Base-by-base conservation (phyloP, 2,113 vertebrate genomes). In the Pachycephala philippinensis region DNA sequence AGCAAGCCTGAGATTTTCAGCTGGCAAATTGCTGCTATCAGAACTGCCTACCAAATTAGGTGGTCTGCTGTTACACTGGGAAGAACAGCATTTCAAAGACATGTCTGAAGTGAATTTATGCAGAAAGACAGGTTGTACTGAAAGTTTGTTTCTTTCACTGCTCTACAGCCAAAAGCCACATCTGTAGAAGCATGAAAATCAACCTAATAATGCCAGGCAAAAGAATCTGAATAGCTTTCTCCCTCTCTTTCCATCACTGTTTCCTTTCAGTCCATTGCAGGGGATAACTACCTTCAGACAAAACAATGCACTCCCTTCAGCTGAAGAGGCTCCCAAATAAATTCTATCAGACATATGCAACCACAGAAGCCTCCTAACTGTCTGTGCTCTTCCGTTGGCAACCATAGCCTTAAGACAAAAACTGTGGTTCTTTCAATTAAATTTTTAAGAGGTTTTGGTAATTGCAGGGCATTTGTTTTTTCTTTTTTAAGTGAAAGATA, bases 111-210 rank as follows among this genome's bases (percentile, higher is more conserved):
- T 50, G 56, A 79, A 66, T 85, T 84, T 91, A 89, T 49, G 76
- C 28, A 95, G 64, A 92, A 91, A 76, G 74, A 77, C 45, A 76
- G 57, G 75, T 60, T 82, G 66, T 47, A 74, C 69, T 60, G 45
- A 83, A 93, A 94, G 77, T 88, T 87, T 28, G 12, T 66, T 96
- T 88, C 63, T 88, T 90, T 57, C 71, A 49, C 54, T 49, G 68
- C 79, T 90, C 57, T 74, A 77, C 42, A 90, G 85, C 52, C 85
- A 92, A 96, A 94, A 94, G 79, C 56, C 90, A 57, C 75, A 66
- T 91, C 70, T 88, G 47, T 47, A 83, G 79, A 93, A 21, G 60
- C 78, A 74, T 77, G 86, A 88, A 95, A 91, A 94, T 93, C 90
- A 96, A 90, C 44, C 35, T 86, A 93, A 85, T 71, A 87, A 81